Evolutionary conservation across 2,888 invertebrate species (phyloP).

Genomic region (Agrilus mali): DNA sequence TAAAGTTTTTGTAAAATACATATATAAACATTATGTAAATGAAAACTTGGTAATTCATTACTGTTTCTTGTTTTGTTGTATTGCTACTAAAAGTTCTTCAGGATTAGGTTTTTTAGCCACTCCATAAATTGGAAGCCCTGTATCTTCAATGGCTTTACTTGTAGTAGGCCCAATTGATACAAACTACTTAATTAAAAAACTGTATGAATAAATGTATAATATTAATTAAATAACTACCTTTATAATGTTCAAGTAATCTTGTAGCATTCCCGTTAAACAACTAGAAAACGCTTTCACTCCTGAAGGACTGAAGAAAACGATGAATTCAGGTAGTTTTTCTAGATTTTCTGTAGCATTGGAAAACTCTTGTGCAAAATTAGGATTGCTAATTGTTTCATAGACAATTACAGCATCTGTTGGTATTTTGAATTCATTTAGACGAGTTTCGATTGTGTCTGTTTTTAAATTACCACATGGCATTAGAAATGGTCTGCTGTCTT

Average conservation of each 20-base stretch:
- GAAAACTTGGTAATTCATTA: background rate
- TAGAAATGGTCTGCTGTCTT: slow-evolving; percentile 33
- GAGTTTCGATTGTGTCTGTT: slow-evolving; percentile 36
- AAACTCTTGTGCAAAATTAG: slow-evolving; percentile 34
- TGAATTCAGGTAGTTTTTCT: slow-evolving; percentile 33
- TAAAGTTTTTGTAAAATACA: no score
- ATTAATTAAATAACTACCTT: slow-evolving; percentile 8
- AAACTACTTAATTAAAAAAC: slow-evolving; percentile 24
- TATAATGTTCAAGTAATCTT: slow-evolving; percentile 13
- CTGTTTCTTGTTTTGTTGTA: slow-evolving; percentile 10
- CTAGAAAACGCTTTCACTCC: slow-evolving; percentile 38
- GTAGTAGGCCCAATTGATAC: slow-evolving; percentile 47
- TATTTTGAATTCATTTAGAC: slow-evolving; percentile 32
- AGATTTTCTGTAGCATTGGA: slow-evolving; percentile 27
- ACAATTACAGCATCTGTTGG: slow-evolving; percentile 37
- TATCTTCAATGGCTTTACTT: slow-evolving; percentile 35
- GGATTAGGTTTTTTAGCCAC: slow-evolving; percentile 41
- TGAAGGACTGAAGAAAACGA: slow-evolving; percentile 48
- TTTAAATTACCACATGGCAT: slow-evolving; percentile 45
- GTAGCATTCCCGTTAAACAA: slow-evolving; percentile 27
- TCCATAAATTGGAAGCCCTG: slow-evolving; percentile 32
- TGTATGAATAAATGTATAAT: background rate
- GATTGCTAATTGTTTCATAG: slow-evolving; percentile 40
- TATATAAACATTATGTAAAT: no score
- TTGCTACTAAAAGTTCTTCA: slow-evolving; percentile 36